These are phyloP conservation scores for Ochotona princeps DNA, from an alignment of 2,113 vertebrate genomes.

Conservation along the genomic window DNA sequence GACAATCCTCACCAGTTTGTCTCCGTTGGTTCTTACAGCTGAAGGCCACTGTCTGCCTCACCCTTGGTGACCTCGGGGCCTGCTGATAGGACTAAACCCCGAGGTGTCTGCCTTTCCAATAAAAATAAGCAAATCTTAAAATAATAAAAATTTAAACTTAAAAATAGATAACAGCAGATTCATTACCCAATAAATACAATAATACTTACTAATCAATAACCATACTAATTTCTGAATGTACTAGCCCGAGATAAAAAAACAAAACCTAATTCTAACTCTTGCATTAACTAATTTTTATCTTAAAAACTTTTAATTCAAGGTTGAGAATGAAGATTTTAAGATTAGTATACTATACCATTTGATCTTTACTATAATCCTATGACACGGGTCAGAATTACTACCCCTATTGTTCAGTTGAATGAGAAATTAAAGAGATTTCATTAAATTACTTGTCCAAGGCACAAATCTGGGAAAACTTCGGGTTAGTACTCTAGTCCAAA, in stretches of 20 bases:
- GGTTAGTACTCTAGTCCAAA: neutral
- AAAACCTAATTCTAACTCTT: neutral
- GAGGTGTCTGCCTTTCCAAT: no score
- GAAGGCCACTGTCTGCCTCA: no score
- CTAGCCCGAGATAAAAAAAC: slow-evolving; percentile 15
- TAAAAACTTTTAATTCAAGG: neutral
- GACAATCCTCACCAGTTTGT: no score
- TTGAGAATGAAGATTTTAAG: neutral
- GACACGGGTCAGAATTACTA: neutral
- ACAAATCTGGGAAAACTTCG: neutral
- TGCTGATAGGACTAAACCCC: no score
- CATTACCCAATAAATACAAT: neutral
- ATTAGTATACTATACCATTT: neutral
- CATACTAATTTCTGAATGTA: neutral
- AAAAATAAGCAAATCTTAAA: no score
- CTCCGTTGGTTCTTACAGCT: no score
- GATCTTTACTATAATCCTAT: neutral
- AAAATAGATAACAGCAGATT: neutral
- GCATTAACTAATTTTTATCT: neutral
- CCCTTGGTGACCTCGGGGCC: no score
- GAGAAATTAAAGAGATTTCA: neutral
- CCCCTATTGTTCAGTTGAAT: neutral
- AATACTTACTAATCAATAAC: neutral
- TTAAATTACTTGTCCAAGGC: neutral
- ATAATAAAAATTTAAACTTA: no score